A percentile compares a stretch with the other conserved stretches of the same genome.
Conservation (phyloP, 2,113 vertebrate genomes). For the Gymnogyps californianus region DNA sequence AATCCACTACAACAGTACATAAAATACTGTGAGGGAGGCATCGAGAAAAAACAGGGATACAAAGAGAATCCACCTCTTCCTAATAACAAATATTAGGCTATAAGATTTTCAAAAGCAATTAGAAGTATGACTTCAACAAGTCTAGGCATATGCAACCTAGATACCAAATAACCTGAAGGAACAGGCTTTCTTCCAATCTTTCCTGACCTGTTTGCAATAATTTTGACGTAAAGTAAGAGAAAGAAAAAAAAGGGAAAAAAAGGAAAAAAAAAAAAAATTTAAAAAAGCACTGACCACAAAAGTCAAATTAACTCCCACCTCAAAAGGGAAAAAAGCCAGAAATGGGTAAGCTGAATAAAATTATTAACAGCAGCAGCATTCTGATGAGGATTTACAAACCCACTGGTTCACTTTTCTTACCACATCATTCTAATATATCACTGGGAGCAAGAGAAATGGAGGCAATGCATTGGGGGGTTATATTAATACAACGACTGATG, state of each 20-base stretch:
- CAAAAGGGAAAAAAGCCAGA: neutral
- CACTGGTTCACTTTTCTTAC: neutral
- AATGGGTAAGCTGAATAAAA: accelerated
- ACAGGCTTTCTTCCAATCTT: neutral
- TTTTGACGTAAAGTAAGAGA: neutral
- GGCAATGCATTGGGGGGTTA: accelerated
- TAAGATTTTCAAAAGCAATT: neutral
- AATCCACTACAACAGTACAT: neutral
- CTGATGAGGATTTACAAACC: neutral
- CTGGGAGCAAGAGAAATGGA: neutral
- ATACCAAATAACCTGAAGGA: neutral
- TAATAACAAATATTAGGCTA: neutral
- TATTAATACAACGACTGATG: neutral
- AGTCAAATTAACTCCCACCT: neutral
- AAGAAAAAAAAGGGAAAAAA: too few species aligned
- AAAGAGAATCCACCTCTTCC: neutral
- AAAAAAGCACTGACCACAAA: neutral
- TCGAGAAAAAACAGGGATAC: neutral
- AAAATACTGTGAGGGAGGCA: neutral
- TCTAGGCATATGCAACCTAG: neutral
- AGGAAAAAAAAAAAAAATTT: neutral
- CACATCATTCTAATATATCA: neutral
- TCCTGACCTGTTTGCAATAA: neutral
- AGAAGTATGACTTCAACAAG: neutral
- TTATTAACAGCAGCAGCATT: neutral